A percentile compares a stretch with the other conserved stretches of the same genome.
These are phyloP conservation scores for Panagrolaimus sp. DNA, from an alignment of 1,140 invertebrate species.

Conservation along the genomic window DNA sequence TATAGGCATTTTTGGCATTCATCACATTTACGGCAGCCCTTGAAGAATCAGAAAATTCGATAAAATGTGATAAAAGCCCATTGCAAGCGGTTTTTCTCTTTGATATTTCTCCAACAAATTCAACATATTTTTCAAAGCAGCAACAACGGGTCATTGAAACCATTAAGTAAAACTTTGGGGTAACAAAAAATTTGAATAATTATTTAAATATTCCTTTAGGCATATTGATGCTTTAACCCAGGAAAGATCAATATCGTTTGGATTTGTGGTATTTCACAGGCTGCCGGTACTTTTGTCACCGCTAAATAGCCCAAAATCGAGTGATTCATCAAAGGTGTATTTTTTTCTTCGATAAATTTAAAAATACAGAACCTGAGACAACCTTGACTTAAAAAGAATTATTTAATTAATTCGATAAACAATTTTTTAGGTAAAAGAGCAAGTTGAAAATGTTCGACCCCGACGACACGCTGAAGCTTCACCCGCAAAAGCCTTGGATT, in stretches of 20 bases:
- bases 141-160: constrained; percentile 30
- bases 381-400: constrained; percentile 7
- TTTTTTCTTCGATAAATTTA: neutral
- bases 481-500: constrained; percentile 31
- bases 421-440: constrained; percentile 17
- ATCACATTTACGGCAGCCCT: too few species aligned
- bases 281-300: constrained; percentile 22
- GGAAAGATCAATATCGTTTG: constrained; percentile 18
- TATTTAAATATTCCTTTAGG: constrained; percentile 1
- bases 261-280: constrained; percentile 27
- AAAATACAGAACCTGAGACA: constrained; percentile 16
- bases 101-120: constrained; percentile 30
- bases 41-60: too few species aligned
- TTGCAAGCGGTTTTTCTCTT: constrained; percentile 31
- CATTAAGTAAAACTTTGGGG: constrained; percentile 1
- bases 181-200: neutral
- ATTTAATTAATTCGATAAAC: neutral
- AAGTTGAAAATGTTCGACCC: constrained; percentile 30
- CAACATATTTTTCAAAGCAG: constrained; percentile 26
- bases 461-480: constrained; percentile 26
- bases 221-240: constrained; percentile 27
- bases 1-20: too few species aligned
- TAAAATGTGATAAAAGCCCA: constrained; percentile 28
- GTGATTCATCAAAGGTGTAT: constrained; percentile 5
- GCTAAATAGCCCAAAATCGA: constrained; percentile 18